phyloP scores from a whole-genome alignment of 2,113 vertebrate genomes.

The western clawed frog (Xenopus tropicalis) region DNA sequence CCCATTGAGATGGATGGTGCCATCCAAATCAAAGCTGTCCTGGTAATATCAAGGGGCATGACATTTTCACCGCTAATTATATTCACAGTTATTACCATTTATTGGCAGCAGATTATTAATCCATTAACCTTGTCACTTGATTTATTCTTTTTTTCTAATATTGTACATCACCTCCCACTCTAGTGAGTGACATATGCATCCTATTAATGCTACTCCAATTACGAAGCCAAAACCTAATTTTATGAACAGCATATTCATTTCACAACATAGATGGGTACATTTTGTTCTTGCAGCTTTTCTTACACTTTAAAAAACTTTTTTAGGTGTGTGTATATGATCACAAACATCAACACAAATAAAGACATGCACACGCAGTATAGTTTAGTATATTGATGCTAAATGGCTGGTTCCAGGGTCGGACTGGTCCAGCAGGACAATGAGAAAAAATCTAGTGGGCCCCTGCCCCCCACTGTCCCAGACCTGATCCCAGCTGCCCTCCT shows the following conservation, averaged over 20 bases:
- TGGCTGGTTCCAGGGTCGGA: no score
- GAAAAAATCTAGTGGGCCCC: no score
- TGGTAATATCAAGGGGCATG: constrained; percentile 44
- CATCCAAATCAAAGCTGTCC: constrained; percentile 16
- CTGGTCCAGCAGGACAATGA: no score
- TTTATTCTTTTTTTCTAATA: constrained; percentile 35
- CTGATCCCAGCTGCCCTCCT: no score
- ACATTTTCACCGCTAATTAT: constrained; percentile 55
- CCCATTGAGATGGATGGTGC: constrained; percentile 46
- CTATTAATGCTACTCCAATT: constrained; percentile 35
- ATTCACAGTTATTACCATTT: constrained; percentile 48
- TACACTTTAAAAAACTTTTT: no score
- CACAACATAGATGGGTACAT: constrained; percentile 11
- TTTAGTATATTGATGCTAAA: no score
- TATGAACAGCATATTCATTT: constrained; percentile 24
- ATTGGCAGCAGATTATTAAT: constrained; percentile 48
- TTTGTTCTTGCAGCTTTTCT: constrained; percentile 15
- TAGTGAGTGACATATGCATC: constrained; percentile 38
- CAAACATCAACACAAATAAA: no score
- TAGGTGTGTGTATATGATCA: no score
- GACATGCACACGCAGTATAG: no score
- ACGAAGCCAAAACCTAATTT: constrained; percentile 33
- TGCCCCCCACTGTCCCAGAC: no score
- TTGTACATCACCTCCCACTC: constrained; percentile 37
- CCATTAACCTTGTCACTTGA: neutral